Conservation (phyloP, 2,797 vertebrate genomes). For the Avahi laniger region DNA sequence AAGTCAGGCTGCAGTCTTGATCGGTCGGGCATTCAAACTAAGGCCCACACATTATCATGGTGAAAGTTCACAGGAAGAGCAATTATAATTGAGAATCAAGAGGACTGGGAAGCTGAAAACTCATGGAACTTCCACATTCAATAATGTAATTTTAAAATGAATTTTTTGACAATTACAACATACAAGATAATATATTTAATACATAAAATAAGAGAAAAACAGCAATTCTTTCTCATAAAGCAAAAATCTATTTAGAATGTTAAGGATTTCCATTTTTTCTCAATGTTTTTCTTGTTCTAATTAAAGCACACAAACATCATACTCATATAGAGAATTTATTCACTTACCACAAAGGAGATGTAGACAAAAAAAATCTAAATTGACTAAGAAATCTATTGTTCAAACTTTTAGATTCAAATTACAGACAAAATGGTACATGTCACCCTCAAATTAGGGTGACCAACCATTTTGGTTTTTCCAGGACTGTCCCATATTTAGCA, state of each 20-base stretch:
- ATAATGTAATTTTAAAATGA: background rate
- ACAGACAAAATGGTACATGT: background rate
- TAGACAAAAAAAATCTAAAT: background rate
- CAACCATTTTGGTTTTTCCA: background rate
- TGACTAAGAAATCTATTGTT: background rate
- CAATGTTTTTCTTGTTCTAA: background rate
- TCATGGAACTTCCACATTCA: background rate
- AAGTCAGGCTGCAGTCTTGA: slow-evolving; percentile 44
- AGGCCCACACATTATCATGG: slow-evolving; percentile 6
- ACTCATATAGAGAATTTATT: background rate
- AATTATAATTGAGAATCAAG: background rate
- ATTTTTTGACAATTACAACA: background rate
- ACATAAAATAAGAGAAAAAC: background rate
- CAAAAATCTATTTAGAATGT: slow-evolving; percentile 6
- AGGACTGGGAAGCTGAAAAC: background rate
- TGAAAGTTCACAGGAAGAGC: background rate
- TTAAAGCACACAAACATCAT: background rate
- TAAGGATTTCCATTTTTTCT: background rate
- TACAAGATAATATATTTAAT: background rate
- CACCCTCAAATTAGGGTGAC: background rate
- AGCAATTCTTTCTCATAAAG: background rate
- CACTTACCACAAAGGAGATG: background rate
- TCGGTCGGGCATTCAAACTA: background rate
- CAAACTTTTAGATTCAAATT: background rate
- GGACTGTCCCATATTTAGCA: background rate